Evolutionary conservation across 2,888 invertebrate genomes (phyloP).

Genomic region (Tricholauxania praeusta): DNA sequence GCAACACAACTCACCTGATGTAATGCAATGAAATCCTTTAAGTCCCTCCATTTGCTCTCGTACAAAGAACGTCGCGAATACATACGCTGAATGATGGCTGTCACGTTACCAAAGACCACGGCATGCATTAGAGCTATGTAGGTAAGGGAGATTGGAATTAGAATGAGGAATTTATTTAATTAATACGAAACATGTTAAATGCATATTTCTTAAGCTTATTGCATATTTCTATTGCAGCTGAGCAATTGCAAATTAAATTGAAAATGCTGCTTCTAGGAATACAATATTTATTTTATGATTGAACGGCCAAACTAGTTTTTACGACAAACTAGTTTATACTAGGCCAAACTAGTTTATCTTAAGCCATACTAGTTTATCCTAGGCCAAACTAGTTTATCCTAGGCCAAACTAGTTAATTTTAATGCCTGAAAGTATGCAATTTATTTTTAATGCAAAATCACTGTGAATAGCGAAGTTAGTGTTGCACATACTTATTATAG

Average conservation of each 20-base stretch:
- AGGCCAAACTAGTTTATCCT: no score
- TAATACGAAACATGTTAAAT: constrained; percentile 13
- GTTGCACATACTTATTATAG: no score
- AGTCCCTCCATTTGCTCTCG: constrained; percentile 93
- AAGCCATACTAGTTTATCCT: no score
- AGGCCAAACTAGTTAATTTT: no score
- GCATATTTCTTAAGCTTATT: neutral
- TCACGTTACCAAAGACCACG: constrained; percentile 97
- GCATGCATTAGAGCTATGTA: constrained; percentile 95
- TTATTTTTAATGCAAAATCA: no score
- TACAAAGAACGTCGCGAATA: constrained; percentile 93
- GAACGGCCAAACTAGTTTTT: no score
- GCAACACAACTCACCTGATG: constrained; percentile 75
- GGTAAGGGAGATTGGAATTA: constrained; percentile 27
- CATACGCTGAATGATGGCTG: constrained; percentile 97
- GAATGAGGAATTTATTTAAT: constrained; percentile 9
- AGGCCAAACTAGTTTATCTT: no score
- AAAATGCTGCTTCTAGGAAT: neutral
- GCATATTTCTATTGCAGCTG: neutral
- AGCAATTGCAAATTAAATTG: neutral
- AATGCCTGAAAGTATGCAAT: no score
- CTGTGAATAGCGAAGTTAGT: no score
- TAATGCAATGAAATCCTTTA: constrained; percentile 93
- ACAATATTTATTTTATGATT: no score
- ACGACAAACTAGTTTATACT: no score